Conservation (phyloP, 2,113 vertebrate genomes). For the Eupsittula cactorum region DNA sequence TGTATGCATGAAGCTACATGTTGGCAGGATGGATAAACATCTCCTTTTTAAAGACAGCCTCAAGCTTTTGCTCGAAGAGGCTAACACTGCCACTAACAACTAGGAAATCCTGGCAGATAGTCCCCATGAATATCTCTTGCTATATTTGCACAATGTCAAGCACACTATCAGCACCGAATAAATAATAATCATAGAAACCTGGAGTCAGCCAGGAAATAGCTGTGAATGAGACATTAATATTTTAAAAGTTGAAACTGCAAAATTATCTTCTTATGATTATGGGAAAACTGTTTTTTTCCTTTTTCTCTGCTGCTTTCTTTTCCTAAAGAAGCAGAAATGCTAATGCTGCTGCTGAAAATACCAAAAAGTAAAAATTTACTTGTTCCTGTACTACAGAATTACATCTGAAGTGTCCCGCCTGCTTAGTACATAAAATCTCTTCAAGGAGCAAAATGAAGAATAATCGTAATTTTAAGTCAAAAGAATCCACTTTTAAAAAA, state of each 20-base stretch:
- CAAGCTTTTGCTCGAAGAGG: conserved; percentile 54
- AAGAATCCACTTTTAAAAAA: not conserved
- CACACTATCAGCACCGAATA: conserved; percentile 55
- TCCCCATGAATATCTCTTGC: conserved; percentile 34
- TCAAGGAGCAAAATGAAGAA: not conserved
- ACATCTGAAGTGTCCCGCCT: not conserved
- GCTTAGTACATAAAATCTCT: not conserved
- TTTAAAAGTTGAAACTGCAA: conserved; percentile 33
- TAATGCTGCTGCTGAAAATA: not conserved
- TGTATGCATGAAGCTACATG: not conserved
- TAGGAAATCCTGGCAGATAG: conserved; percentile 65
- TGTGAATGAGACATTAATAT: conserved; percentile 35
- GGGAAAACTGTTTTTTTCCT: conserved; percentile 2
- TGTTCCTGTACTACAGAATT: not conserved
- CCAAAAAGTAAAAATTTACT: not conserved
- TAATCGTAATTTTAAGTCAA: not conserved
- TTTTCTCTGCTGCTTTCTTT: not conserved
- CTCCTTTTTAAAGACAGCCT: conserved; percentile 34
- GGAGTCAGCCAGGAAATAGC: conserved; percentile 49
- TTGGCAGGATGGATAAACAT: conserved; percentile 27
- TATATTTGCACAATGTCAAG: conserved; percentile 62
- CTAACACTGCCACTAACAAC: conserved; percentile 47
- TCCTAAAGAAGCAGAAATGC: not conserved
- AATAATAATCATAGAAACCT: conserved; percentile 59
- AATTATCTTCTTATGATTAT: not conserved